phyloP scores from a whole-genome alignment of 30 jellyfish, hydroid and myxozoan genomes.

The Turritopsis rubra region DNA sequence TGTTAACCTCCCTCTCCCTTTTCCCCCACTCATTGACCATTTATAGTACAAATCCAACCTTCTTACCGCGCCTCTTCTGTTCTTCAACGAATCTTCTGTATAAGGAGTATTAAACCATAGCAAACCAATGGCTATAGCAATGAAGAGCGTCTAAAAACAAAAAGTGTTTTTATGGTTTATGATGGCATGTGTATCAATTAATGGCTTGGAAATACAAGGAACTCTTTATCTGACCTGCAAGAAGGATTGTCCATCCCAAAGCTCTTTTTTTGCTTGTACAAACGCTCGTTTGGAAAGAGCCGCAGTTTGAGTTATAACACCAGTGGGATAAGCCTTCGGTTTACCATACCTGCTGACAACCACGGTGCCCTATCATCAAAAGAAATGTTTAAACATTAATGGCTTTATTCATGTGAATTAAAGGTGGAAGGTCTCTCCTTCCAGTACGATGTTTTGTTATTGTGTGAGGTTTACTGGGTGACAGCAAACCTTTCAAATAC shows the following conservation, averaged over 20 bases:
- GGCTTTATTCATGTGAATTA: neutral
- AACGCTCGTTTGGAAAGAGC: constrained; percentile 35
- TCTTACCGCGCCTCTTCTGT: constrained; percentile 52
- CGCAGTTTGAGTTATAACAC: constrained; percentile 14
- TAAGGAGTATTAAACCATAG: constrained; percentile 58
- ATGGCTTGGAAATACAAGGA: too few relatives aligned
- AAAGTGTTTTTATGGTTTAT: neutral
- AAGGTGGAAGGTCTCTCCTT: too few relatives aligned
- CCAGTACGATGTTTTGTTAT: too few relatives aligned
- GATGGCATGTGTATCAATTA: too few relatives aligned
- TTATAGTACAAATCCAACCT: neutral
- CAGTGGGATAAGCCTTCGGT: neutral
- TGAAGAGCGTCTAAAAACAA: constrained; percentile 28
- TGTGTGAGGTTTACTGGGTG: too few relatives aligned
- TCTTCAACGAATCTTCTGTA: constrained; percentile 34
- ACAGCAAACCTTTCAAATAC: too few relatives aligned
- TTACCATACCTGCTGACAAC: neutral
- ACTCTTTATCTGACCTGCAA: constrained; percentile 32
- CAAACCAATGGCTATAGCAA: constrained; percentile 32
- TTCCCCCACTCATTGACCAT: too few relatives aligned
- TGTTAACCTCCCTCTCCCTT: too few relatives aligned
- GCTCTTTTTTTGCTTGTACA: constrained; percentile 32
- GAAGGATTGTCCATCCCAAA: constrained; percentile 35
- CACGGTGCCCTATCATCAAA: neutral
- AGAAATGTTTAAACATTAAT: neutral